phyloP scores from a whole-genome alignment of 2,888 invertebrate species.

The Pollenia angustigena region DNA sequence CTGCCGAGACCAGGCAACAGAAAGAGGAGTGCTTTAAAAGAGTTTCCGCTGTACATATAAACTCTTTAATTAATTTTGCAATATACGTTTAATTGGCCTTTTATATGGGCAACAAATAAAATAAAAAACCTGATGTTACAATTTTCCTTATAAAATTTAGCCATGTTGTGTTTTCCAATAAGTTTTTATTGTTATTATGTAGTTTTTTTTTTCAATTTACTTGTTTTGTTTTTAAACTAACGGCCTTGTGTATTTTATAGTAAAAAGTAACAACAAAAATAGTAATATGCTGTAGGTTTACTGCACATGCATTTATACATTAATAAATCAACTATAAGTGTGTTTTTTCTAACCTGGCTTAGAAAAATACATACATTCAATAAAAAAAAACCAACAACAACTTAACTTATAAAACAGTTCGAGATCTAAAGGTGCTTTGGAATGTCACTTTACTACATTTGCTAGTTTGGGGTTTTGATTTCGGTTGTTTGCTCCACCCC shows the following conservation, averaged over 20 bases:
- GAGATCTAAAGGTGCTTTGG: conserved; percentile 68
- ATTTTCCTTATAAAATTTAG: conserved; percentile 57
- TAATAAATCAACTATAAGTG: not conserved
- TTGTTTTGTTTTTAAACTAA: conserved; percentile 48
- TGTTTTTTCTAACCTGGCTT: conserved; percentile 36
- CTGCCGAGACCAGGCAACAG: too few relatives aligned
- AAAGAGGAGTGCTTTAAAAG: not conserved
- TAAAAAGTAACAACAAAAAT: conserved; percentile 32
- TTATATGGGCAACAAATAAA: not conserved
- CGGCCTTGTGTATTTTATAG: conserved; percentile 68
- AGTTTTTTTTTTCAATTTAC: conserved; percentile 20
- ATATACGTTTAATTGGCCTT: not conserved
- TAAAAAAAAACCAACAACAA: not conserved
- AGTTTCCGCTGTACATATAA: not conserved
- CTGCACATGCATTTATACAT: conserved; percentile 23
- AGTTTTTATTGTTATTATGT: conserved; percentile 10
- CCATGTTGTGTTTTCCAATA: conserved; percentile 11
- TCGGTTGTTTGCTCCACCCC: not conserved
- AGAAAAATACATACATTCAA: conserved; percentile 2
- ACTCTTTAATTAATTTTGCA: conserved; percentile 12
- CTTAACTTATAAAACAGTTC: conserved; percentile 15
- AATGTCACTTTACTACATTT: conserved; percentile 71
- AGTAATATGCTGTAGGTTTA: conserved; percentile 44
- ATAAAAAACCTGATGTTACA: conserved; percentile 56
- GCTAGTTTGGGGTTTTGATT: conserved; percentile 32